Evolutionary conservation across 2,113 vertebrate genomes (phyloP).

Genomic region (Oncorhynchus mykiss): DNA sequence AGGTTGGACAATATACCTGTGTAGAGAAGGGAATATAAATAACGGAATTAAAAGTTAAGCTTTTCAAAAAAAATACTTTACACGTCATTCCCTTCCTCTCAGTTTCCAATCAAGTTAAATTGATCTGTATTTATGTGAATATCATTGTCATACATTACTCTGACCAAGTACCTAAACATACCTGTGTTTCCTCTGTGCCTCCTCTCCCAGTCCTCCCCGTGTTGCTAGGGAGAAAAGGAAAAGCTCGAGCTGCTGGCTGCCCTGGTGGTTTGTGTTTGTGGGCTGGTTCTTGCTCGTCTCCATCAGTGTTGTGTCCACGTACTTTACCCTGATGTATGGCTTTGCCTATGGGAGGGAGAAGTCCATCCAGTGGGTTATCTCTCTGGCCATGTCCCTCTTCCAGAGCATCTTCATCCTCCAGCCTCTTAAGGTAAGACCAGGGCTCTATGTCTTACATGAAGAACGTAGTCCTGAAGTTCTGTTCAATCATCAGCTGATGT

Average conservation of each 20-base stretch:
- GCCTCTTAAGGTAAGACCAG: conserved; percentile 76
- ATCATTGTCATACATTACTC: background rate
- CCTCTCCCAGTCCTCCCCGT: conserved; percentile 40
- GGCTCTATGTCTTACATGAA: background rate
- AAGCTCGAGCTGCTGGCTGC: conserved; percentile 60
- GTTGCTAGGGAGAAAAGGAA: conserved; percentile 41
- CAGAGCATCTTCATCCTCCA: conserved; percentile 83
- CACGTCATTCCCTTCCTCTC: background rate
- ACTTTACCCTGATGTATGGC: conserved; percentile 80
- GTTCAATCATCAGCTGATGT: background rate
- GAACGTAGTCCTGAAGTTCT: background rate
- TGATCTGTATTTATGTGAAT: background rate
- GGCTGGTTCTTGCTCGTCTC: conserved; percentile 77
- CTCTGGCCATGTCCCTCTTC: conserved; percentile 78
- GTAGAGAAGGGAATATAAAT: background rate
- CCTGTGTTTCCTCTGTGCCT: background rate
- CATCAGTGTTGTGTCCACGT: conserved; percentile 78
- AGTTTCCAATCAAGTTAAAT: background rate
- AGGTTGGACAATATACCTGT: conserved; percentile 56
- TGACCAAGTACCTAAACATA: background rate
- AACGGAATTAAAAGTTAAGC: background rate
- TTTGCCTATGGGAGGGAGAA: conserved; percentile 75
- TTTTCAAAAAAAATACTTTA: background rate
- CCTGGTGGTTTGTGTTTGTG: conserved; percentile 81
- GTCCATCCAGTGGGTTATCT: conserved; percentile 79